Percentiles rank a stretch among this genome's conserved stretches.
Evolutionary conservation across 2,888 invertebrate species (phyloP).

Genomic region (Perizoma flavofasciatum): DNA sequence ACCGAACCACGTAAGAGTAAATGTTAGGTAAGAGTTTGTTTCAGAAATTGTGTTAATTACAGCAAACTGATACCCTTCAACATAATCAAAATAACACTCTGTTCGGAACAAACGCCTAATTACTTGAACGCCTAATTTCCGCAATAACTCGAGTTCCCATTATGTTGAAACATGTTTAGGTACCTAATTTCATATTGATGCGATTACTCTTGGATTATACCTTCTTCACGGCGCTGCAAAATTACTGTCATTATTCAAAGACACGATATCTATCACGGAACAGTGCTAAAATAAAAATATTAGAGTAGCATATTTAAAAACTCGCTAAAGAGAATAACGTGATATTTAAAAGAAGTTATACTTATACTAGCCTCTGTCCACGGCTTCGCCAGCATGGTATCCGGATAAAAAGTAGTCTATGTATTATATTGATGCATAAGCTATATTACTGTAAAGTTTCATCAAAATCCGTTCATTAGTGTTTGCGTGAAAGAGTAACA

Average conservation of each 20-base stretch:
- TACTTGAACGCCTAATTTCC: conserved; percentile 27
- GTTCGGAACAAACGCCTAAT: conserved; percentile 18
- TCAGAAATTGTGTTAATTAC: not conserved
- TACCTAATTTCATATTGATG: conserved; percentile 51
- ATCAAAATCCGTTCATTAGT: no score
- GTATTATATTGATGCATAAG: no score
- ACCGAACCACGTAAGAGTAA: no score
- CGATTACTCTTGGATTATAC: conserved; percentile 61
- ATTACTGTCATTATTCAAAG: conserved; percentile 60
- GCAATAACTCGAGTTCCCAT: conserved; percentile 44
- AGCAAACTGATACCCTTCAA: not conserved
- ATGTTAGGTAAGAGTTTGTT: not conserved
- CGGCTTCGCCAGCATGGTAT: no score
- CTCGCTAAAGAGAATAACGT: not conserved
- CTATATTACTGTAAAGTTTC: no score
- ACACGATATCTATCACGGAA: conserved; percentile 41
- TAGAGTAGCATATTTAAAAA: not conserved
- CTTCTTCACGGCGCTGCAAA: conserved; percentile 48
- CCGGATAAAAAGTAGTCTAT: no score
- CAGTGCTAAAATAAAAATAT: conserved; percentile 3
- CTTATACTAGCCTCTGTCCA: no score
- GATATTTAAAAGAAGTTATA: not conserved
- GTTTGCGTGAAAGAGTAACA: no score
- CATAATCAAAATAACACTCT: conserved; percentile 7
- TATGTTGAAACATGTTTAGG: conserved; percentile 56